A percentile compares a stretch with the other conserved stretches of the same genome.
These are phyloP conservation scores for Hepsetus odoe DNA, from an alignment of 2,113 vertebrate species.

Conservation along the genomic window DNA sequence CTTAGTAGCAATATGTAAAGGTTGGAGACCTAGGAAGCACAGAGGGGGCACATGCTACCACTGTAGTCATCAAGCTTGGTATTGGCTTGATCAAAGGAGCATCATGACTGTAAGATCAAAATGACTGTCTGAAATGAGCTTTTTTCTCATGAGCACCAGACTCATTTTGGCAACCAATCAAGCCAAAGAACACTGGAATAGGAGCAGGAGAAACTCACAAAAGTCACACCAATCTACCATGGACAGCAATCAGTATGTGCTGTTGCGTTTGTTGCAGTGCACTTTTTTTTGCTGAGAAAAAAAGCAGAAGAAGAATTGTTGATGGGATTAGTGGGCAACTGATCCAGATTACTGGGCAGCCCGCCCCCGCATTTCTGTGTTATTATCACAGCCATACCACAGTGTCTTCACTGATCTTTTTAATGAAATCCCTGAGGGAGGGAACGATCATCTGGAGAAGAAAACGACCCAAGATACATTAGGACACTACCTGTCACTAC, in stretches of 20 bases:
- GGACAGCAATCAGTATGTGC: neutral
- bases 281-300: neutral
- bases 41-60: too few species aligned
- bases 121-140: too few species aligned
- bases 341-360: conserved; percentile 4
- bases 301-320: neutral
- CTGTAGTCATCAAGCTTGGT: too few species aligned
- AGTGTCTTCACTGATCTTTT: neutral
- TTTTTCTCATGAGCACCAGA: too few species aligned
- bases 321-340: neutral
- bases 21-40: too few species aligned
- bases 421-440: neutral
- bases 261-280: neutral
- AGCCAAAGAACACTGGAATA: neutral
- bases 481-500: too few species aligned
- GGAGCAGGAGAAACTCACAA: neutral
- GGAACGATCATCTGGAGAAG: neutral
- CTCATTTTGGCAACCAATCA: neutral
- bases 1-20: too few species aligned
- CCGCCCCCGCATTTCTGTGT: neutral
- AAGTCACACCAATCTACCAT: neutral
- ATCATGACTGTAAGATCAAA: too few species aligned
- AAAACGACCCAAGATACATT: neutral
- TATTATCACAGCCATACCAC: neutral
- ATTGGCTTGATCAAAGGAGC: too few species aligned